Conservation (phyloP, 2,888 invertebrate genomes). For the Calliopum simillimum region DNA sequence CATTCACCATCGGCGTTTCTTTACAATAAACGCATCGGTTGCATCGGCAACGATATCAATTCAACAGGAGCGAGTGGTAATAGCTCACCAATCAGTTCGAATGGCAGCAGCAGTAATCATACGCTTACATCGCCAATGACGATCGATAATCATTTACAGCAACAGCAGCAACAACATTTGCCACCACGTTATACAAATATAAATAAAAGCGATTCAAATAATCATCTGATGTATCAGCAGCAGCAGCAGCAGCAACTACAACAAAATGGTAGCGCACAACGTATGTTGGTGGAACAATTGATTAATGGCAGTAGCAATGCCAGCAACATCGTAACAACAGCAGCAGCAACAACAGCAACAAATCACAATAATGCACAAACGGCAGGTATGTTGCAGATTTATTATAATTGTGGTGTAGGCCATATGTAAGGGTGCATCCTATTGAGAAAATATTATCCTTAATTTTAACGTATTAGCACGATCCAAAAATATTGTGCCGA, state of each 20-base stretch:
- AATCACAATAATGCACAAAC: slow-evolving; percentile 45
- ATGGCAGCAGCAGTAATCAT: slow-evolving; percentile 64
- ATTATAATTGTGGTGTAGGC: background rate
- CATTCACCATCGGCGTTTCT: slow-evolving; percentile 46
- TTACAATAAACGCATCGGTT: slow-evolving; percentile 50
- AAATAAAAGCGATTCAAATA: slow-evolving; percentile 51
- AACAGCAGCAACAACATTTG: slow-evolving; percentile 44
- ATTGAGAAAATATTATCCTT: background rate
- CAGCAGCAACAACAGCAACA: slow-evolving; percentile 50
- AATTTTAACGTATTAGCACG: too few relatives aligned
- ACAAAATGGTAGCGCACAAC: slow-evolving; percentile 37
- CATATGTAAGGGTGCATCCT: background rate
- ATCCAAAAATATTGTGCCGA: too few relatives aligned
- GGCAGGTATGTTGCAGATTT: slow-evolving; percentile 30
- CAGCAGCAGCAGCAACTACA: slow-evolving; percentile 39
- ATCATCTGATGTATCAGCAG: slow-evolving; percentile 45
- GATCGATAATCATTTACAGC: slow-evolving; percentile 58
- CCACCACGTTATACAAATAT: slow-evolving; percentile 44
- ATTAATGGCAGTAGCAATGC: slow-evolving; percentile 38
- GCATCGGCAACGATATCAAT: slow-evolving; percentile 48
- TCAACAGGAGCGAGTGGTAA: slow-evolving; percentile 42
- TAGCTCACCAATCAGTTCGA: slow-evolving; percentile 60
- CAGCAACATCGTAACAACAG: slow-evolving; percentile 39
- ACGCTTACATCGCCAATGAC: slow-evolving; percentile 64
- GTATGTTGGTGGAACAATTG: slow-evolving; percentile 29